A percentile compares a stretch with the other conserved stretches of the same genome.
Conservation (phyloP, 2,888 invertebrate species). For the Temnothorax rugatulus region DNA sequence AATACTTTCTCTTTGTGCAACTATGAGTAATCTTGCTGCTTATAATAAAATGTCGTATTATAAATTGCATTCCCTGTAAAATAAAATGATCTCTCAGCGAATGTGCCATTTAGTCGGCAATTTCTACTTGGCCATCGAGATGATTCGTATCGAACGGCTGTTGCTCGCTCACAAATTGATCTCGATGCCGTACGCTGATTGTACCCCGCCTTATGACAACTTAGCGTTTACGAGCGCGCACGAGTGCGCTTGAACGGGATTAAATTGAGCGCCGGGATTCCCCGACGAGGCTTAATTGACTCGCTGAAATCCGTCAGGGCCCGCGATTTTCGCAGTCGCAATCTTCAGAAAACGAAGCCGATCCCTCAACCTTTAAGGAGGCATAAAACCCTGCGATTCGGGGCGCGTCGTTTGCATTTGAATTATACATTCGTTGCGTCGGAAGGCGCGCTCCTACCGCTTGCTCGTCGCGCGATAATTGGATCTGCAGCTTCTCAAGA, state of each 20-base stretch:
- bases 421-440: constrained; percentile 38
- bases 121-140: neutral
- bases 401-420: constrained; percentile 36
- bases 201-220: constrained; percentile 1
- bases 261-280: constrained; percentile 24
- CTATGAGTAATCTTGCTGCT: neutral
- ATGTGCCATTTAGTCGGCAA: constrained; percentile 2
- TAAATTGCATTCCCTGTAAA: neutral
- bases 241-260: constrained; percentile 2
- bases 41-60: neutral
- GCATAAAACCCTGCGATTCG: constrained; percentile 8
- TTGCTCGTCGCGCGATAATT: constrained; percentile 38
- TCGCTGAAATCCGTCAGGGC: constrained; percentile 38
- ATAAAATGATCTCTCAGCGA: neutral
- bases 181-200: constrained; percentile 5
- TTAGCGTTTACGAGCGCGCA: constrained; percentile 22
- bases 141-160: neutral
- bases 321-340: neutral
- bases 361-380: constrained; percentile 37
- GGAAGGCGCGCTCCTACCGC: constrained; percentile 8
- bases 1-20: neutral
- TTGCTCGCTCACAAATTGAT: constrained; percentile 28
- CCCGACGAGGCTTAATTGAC: constrained; percentile 19
- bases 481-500: constrained; percentile 34
- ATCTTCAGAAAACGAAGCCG: constrained; percentile 25